Conservation (phyloP, 2,113 vertebrate genomes). For the Pungitius pungitius region DNA sequence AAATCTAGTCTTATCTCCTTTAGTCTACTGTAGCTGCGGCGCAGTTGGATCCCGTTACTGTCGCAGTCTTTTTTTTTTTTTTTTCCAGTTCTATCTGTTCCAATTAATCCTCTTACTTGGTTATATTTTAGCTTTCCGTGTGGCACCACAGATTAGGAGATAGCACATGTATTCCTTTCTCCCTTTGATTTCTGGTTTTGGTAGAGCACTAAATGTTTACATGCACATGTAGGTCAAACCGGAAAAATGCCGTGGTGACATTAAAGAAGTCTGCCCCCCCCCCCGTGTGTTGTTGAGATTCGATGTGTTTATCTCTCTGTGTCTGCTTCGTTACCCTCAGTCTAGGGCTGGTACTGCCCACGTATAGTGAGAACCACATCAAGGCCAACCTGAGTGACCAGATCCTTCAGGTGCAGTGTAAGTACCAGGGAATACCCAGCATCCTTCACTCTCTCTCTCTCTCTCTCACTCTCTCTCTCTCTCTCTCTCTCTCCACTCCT, state of each 20-base stretch:
- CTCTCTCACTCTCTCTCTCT: slow-evolving; percentile 33
- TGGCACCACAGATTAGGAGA: slow-evolving; percentile 41
- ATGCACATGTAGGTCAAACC: background rate
- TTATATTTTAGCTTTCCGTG: slow-evolving; percentile 39
- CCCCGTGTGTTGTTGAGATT: background rate
- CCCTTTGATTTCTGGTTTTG: slow-evolving; percentile 17
- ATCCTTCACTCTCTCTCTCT: slow-evolving; percentile 50
- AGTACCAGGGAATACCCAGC: slow-evolving; percentile 82
- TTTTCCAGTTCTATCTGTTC: slow-evolving; percentile 24
- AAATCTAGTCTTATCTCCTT: slow-evolving; percentile 20
- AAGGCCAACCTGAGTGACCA: slow-evolving; percentile 98
- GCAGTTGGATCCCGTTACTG: slow-evolving; percentile 31
- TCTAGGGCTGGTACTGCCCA: slow-evolving; percentile 94
- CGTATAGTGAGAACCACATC: slow-evolving; percentile 97
- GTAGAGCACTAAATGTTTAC: slow-evolving; percentile 16
- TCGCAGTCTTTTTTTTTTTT: slow-evolving; percentile 18
- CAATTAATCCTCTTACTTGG: slow-evolving; percentile 53
- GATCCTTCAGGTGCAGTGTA: slow-evolving; percentile 99
- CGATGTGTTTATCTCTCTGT: slow-evolving; percentile 30
- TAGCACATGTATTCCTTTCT: slow-evolving; percentile 5
- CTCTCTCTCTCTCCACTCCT: background rate
- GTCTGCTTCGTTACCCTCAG: slow-evolving; percentile 75
- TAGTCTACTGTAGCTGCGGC: background rate
- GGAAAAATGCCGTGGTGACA: no score
- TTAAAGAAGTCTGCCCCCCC: no score